These are phyloP conservation scores for Micrastur ruficollis DNA, from an alignment of 2,797 vertebrate genomes.

Conservation along the genomic window DNA sequence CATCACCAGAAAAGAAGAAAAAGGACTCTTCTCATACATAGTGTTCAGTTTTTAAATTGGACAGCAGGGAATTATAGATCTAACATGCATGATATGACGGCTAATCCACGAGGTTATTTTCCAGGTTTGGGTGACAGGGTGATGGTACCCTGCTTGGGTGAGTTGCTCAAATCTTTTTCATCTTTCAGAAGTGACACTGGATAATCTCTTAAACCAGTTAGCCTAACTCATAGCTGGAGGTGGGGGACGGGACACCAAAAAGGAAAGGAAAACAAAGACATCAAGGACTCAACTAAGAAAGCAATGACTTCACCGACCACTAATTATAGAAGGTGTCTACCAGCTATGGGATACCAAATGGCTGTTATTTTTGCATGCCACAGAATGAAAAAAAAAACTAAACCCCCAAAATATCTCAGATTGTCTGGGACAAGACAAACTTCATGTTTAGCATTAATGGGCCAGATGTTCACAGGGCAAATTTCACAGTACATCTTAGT, in stretches of 20 bases:
- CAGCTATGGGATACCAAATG: background rate
- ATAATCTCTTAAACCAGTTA: background rate
- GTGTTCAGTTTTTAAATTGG: background rate
- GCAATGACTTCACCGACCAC: background rate
- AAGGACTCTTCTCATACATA: background rate
- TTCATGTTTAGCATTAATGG: background rate
- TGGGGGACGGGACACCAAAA: rapidly evolving
- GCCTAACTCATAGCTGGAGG: background rate
- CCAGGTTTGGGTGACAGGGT: background rate
- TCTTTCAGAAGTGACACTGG: background rate
- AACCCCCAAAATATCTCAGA: background rate
- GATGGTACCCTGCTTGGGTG: background rate
- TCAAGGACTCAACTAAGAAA: background rate
- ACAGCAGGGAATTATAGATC: background rate
- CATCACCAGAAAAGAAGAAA: background rate
- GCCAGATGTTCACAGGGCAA: background rate
- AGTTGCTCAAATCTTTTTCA: background rate
- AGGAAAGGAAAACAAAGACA: background rate
- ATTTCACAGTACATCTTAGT: background rate
- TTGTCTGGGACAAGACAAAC: background rate
- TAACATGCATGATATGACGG: background rate
- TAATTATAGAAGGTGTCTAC: background rate
- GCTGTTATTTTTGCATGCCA: background rate
- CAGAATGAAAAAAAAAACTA: background rate
- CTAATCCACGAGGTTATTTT: background rate